Evolutionary conservation across 2,797 vertebrate genomes (phyloP).

Genomic region (Setipinna tenuifilis): DNA sequence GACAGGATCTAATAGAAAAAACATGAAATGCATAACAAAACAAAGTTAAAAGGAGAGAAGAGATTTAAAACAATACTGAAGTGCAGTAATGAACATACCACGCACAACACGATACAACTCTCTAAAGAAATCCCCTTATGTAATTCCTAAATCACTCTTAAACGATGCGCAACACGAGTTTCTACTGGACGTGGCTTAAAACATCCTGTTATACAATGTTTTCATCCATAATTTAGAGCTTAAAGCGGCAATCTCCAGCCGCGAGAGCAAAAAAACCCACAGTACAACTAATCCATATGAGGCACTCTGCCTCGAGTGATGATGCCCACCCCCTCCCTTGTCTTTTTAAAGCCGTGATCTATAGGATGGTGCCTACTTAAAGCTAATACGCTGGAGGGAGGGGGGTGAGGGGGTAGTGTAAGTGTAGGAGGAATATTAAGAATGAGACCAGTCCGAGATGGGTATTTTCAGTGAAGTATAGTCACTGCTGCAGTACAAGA

Average conservation of each 20-base stretch:
- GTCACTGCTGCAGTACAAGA: background rate
- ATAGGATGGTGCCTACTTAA: background rate
- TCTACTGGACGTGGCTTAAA: conserved; percentile 28
- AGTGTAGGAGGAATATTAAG: background rate
- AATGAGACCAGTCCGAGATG: background rate
- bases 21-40: background rate
- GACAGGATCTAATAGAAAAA: conserved; percentile 85
- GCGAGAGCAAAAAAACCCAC: conserved; percentile 25
- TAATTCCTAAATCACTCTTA: background rate
- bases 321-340: background rate
- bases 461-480: background rate
- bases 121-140: background rate
- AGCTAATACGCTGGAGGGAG: background rate
- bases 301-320: background rate
- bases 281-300: conserved; percentile 31
- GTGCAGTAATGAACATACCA: background rate
- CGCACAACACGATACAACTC: background rate
- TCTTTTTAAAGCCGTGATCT: background rate
- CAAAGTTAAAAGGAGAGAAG: conserved; percentile 14
- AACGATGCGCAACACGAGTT: background rate
- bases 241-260: conserved; percentile 38
- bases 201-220: conserved; percentile 49
- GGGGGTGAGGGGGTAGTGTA: background rate
- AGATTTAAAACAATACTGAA: background rate
- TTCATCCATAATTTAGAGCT: conserved; percentile 51